Percentiles rank a stretch among this genome's conserved stretches.
Evolutionary conservation across 2,797 vertebrate species (phyloP).

Genomic region (Poecilia picta): DNA sequence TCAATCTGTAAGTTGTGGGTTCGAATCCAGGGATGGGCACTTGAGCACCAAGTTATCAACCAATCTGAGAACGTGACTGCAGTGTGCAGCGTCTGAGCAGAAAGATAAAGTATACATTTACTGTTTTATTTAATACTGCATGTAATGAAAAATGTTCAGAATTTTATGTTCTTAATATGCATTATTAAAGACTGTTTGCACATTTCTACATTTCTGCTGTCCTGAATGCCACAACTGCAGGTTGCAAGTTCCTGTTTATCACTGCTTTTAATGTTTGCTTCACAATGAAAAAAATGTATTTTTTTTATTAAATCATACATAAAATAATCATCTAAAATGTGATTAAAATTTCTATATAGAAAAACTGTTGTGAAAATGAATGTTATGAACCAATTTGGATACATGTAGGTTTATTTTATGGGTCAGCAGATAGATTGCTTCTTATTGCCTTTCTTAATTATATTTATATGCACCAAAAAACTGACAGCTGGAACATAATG

Average conservation of each 20-base stretch:
- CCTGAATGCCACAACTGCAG: background rate
- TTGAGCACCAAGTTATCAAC: background rate
- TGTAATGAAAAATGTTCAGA: background rate
- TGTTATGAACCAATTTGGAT: background rate
- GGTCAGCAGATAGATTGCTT: background rate
- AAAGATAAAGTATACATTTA: background rate
- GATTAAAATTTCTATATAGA: no score
- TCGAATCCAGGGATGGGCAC: background rate
- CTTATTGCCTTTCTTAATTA: background rate
- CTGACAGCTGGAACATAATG: background rate
- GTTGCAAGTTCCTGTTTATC: no score
- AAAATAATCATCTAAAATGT: background rate
- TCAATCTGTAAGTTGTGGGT: background rate
- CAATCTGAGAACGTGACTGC: background rate
- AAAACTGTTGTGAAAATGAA: background rate
- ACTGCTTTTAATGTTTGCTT: no score
- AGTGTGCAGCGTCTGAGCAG: no score
- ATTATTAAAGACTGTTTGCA: background rate
- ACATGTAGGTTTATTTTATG: background rate
- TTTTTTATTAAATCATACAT: background rate
- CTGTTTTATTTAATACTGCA: background rate
- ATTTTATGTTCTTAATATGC: background rate
- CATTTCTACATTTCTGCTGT: background rate
- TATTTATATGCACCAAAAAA: background rate
- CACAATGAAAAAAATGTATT: no score